These are phyloP conservation scores for Atlantisia rogersi DNA, from an alignment of 2,113 vertebrate species.

Conservation along the genomic window DNA sequence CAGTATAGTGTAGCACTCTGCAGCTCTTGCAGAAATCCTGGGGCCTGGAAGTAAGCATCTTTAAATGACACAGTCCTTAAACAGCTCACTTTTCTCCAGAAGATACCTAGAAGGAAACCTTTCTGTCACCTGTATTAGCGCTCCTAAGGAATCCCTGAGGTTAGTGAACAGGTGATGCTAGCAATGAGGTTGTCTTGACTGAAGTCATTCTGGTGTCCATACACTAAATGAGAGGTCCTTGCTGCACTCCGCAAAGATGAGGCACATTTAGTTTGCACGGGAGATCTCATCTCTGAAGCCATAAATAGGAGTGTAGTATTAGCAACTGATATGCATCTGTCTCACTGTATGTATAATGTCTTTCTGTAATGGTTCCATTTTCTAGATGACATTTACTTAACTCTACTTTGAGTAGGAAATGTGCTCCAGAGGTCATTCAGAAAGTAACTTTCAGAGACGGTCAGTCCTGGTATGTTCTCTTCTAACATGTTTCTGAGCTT, in stretches of 20 bases:
- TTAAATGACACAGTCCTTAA: background rate
- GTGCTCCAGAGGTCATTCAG: background rate
- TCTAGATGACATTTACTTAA: background rate
- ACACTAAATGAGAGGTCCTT: background rate
- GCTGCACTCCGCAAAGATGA: background rate
- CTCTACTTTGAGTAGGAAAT: background rate
- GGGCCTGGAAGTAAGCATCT: background rate
- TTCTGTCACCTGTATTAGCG: background rate
- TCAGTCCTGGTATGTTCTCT: background rate
- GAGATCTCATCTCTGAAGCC: constrained; percentile 4
- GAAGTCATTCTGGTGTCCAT: background rate
- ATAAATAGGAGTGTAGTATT: background rate
- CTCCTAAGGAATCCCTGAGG: background rate
- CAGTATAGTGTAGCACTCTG: background rate
- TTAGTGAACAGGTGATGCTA: background rate
- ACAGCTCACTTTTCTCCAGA: background rate
- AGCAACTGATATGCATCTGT: background rate
- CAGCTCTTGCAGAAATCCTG: background rate
- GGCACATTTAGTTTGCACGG: background rate
- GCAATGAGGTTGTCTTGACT: background rate
- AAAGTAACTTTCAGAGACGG: background rate
- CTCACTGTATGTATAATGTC: background rate
- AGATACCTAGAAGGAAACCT: background rate
- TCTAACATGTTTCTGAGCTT: background rate
- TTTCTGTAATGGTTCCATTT: constrained; percentile 7